A percentile compares a stretch with the other conserved stretches of the same genome.
These are phyloP conservation scores for Fragum fragum DNA, from an alignment of 2,888 invertebrate genomes.

Conservation along the genomic window DNA sequence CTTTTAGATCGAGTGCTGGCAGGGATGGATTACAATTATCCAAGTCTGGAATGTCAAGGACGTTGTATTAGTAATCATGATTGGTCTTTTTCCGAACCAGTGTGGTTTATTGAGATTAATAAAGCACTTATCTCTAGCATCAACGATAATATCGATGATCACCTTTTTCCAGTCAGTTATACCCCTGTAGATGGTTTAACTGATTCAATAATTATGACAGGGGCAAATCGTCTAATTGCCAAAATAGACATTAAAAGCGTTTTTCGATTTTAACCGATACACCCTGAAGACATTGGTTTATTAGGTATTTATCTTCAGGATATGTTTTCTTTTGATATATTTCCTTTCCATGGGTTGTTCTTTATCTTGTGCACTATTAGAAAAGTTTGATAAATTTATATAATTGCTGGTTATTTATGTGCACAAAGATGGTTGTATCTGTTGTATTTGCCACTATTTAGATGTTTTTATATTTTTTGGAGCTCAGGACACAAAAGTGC, in stretches of 20 bases:
- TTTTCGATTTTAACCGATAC: constrained; percentile 22
- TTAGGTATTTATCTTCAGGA: constrained; percentile 19
- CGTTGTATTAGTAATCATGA: background rate
- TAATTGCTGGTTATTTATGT: background rate
- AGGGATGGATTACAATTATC: background rate
- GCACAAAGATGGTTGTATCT: background rate
- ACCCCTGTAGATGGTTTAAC: constrained; percentile 32
- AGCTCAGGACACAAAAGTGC: background rate
- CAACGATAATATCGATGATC: constrained; percentile 39
- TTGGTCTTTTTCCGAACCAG: constrained; percentile 27
- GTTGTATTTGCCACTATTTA: constrained; percentile 6
- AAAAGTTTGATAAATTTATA: constrained; percentile 30
- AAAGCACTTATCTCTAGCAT: constrained; percentile 40
- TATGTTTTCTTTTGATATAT: constrained; percentile 23
- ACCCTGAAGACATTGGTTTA: constrained; percentile 26
- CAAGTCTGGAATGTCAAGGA: background rate
- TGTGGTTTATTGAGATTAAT: constrained; percentile 26
- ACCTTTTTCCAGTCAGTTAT: constrained; percentile 28
- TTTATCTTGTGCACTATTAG: constrained; percentile 15
- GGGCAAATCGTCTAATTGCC: constrained; percentile 12
- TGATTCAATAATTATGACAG: constrained; percentile 11
- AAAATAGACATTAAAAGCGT: constrained; percentile 29
- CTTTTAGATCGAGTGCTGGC: background rate
- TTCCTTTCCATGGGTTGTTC: constrained; percentile 28
- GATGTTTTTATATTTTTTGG: constrained; percentile 33